Evolutionary conservation across 1,140 invertebrate genomes (phyloP), one percentile per base, ranked within the genome.

Genomic region (Ooceraea biroi): DNA sequence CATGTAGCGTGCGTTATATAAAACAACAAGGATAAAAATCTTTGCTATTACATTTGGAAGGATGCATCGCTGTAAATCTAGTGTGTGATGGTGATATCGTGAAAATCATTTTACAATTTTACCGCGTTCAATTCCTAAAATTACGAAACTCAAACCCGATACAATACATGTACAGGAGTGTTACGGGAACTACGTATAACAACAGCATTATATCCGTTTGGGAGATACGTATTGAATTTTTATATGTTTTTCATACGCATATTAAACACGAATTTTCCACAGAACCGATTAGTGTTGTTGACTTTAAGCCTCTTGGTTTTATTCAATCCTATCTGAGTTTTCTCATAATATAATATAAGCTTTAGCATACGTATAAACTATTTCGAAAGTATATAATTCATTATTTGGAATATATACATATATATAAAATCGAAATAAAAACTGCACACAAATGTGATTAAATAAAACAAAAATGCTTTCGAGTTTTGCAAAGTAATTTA

Each of bases 401-500:
- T 55, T 44, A 80, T 80, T 71, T 36, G 36, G 36, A 36, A 36
- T 36, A 36, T 36, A 36, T 36, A 36, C 7, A 36, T 36, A 36
- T 36, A 36, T 36, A 36, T 36, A 36, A 3, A 36, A 71, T 44
- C 25, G 8, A 14, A 44, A 57, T 57, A 46, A 46, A 41, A 57
- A 46, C 10, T 19, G 36, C n/a, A 10, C n/a, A 10, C 52, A 7
- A 36, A 36, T 41, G 19, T 36, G 60, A 25, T 66, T 77, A 57
- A 57, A 57, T 69, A 78, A 69, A 41, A 36, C 50, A 71, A n/a
- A 71, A 77, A 58, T 7, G 19, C 36, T 80, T 57, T 80, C 71
- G 52, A n/a, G 76, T 50, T 80, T 71, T 57, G 52, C 68, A 55
- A 71, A 71, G 41, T 80, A 46, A 77, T 80, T 80, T 58, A 80